These are phyloP conservation scores for Helogale parvula DNA, from an alignment of 2,113 vertebrate species.

Conservation along the genomic window DNA sequence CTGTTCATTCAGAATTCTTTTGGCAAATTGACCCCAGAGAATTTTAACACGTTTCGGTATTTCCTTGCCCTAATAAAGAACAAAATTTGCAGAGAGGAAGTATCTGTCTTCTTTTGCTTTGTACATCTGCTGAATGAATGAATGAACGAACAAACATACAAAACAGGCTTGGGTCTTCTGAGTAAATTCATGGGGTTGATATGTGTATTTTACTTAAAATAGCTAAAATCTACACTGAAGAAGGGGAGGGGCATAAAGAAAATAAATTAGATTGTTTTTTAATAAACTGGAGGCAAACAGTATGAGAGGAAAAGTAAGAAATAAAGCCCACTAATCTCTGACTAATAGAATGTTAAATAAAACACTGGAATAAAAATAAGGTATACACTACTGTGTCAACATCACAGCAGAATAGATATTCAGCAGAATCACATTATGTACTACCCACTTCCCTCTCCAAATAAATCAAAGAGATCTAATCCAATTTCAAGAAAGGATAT, in stretches of 20 bases:
- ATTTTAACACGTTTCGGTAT: background rate
- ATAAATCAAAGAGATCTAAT: background rate
- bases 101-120: background rate
- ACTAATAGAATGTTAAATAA: conserved; percentile 37
- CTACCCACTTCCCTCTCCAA: background rate
- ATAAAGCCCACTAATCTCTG: background rate
- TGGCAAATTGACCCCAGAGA: background rate
- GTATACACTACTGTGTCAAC: background rate
- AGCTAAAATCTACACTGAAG: background rate
- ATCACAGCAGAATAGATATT: background rate
- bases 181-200: background rate
- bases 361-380: background rate
- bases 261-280: background rate
- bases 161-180: background rate
- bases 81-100: background rate
- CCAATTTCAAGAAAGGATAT: conserved; percentile 28
- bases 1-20: conserved; percentile 13
- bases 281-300: conserved; percentile 1
- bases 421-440: background rate
- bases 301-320: background rate
- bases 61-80: background rate
- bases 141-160: background rate
- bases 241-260: background rate
- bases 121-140: background rate
- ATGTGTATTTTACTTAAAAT: background rate